Evolutionary conservation across 2,888 invertebrate species (phyloP).

Genomic region (Polyploca ridens): DNA sequence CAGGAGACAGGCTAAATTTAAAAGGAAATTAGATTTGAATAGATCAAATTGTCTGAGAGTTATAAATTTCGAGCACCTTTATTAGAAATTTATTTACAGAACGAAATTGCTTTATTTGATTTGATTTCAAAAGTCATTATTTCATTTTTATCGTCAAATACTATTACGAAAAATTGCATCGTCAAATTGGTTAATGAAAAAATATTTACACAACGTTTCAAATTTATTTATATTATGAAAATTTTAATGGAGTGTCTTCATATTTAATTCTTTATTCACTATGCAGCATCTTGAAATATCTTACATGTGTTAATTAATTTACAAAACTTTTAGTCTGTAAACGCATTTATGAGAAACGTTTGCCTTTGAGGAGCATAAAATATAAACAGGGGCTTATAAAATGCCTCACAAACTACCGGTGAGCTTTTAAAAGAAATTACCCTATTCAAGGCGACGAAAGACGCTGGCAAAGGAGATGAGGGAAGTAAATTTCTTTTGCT

Average conservation of each 20-base stretch:
- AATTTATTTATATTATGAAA: no score
- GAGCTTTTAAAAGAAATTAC: slow-evolving; percentile 68
- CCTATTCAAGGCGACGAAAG: slow-evolving; percentile 67
- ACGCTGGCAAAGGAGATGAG: slow-evolving; percentile 63
- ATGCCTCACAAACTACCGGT: slow-evolving; percentile 51
- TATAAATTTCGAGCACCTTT: slow-evolving; percentile 44
- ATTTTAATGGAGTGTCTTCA: no score
- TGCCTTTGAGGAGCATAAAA: slow-evolving; percentile 35
- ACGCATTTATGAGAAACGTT: neutral
- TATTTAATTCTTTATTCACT: no score
- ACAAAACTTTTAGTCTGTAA: neutral
- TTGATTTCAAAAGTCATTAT: neutral
- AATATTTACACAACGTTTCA: no score
- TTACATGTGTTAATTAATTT: neutral
- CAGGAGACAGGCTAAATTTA: slow-evolving; percentile 72
- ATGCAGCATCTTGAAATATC: neutral
- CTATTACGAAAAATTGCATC: no score
- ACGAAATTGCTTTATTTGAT: slow-evolving; percentile 16
- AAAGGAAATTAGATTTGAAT: slow-evolving; percentile 76
- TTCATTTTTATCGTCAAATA: neutral
- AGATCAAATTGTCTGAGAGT: slow-evolving; percentile 65
- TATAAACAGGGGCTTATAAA: slow-evolving; percentile 47
- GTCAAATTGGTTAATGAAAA: no score
- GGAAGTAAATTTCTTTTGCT: slow-evolving; percentile 72
- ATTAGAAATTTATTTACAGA: slow-evolving; percentile 36